phyloP scores from a whole-genome alignment of 2,797 vertebrate species.

The Chrosomus eos region DNA sequence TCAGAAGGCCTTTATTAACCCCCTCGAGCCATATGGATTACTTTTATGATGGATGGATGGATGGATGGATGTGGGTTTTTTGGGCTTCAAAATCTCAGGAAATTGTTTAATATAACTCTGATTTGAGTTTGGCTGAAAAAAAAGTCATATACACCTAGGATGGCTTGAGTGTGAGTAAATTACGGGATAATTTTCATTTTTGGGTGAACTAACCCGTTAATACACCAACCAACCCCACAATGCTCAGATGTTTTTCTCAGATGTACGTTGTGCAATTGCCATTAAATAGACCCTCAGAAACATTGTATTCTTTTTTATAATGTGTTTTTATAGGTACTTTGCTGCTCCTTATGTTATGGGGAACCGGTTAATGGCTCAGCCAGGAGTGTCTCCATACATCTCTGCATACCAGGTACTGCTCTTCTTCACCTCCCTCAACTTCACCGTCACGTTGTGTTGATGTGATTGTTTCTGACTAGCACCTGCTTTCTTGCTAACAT shows the following conservation, averaged over 20 bases:
- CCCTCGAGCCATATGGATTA: too few relatives aligned
- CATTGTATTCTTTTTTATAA: background rate
- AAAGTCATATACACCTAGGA: too few relatives aligned
- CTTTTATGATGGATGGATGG: too few relatives aligned
- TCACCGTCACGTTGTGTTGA: background rate
- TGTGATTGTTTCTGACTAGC: conserved; percentile 32
- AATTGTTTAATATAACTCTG: too few relatives aligned
- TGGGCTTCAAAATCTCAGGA: too few relatives aligned
- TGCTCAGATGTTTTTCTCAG: background rate
- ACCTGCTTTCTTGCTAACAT: conserved; percentile 34
- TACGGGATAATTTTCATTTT: too few relatives aligned
- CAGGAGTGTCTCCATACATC: conserved; percentile 94
- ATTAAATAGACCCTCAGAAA: background rate
- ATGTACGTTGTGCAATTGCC: background rate
- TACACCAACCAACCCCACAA: background rate
- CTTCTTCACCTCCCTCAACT: background rate
- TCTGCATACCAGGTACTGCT: conserved; percentile 93
- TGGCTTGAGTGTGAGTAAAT: too few relatives aligned
- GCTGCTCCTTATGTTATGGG: conserved; percentile 93
- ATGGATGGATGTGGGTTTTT: too few relatives aligned
- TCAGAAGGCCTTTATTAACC: too few relatives aligned
- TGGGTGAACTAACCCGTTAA: too few relatives aligned
- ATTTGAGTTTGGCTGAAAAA: too few relatives aligned
- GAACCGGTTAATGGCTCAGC: conserved; percentile 98
- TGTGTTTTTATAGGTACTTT: conserved; percentile 85